These are phyloP conservation scores for Tringa solitaria DNA, from an alignment of 2,113 vertebrate species.

Conservation along the genomic window DNA sequence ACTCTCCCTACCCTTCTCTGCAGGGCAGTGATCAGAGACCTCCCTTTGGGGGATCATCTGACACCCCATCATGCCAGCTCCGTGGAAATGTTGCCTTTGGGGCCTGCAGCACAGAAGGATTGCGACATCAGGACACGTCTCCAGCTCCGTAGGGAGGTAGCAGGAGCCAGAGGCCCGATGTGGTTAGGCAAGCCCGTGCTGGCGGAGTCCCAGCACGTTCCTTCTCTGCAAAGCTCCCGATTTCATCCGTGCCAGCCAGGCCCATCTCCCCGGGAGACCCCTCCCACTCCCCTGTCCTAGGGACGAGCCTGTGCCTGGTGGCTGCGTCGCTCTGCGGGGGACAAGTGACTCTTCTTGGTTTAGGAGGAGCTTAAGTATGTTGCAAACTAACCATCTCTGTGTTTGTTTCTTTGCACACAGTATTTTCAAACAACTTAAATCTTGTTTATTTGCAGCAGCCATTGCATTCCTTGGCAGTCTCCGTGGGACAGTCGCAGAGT, in stretches of 20 bases:
- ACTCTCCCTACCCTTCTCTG: background rate
- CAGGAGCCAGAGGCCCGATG: background rate
- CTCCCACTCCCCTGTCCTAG: background rate
- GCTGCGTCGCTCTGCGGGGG: fast-evolving
- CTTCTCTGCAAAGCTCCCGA: background rate
- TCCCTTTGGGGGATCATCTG: background rate
- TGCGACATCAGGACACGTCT: background rate
- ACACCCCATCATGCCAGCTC: background rate
- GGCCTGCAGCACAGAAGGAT: background rate
- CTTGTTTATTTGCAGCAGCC: background rate
- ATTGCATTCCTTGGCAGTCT: background rate
- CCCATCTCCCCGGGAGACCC: background rate
- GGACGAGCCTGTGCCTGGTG: fast-evolving
- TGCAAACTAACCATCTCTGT: background rate
- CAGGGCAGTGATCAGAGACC: background rate
- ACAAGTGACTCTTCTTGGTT: background rate
- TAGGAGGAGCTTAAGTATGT: background rate
- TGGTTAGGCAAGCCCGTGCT: background rate
- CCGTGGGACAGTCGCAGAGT: fast-evolving
- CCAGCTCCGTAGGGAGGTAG: background rate
- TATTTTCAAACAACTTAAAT: background rate
- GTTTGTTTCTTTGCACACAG: background rate
- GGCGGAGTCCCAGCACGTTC: fast-evolving
- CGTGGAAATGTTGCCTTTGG: fast-evolving
- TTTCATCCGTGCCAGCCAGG: background rate